Evolutionary conservation across 2,113 vertebrate genomes (phyloP), one percentile per base, ranked within the genome.

Genomic region (Micronisus gabar): DNA sequence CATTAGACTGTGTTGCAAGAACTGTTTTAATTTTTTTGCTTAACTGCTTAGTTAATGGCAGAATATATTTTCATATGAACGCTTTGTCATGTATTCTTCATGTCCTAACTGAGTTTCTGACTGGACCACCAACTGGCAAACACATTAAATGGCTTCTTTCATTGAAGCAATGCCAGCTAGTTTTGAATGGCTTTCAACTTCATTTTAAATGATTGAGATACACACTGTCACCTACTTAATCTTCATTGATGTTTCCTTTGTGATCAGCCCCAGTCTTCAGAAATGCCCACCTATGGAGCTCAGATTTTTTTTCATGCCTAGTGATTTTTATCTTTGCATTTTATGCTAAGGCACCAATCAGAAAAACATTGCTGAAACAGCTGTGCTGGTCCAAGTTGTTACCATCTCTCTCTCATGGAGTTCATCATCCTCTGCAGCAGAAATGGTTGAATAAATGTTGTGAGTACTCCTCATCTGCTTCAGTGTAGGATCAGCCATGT

Each of bases 151-250:
- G 17, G 6, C 21, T 92, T 65, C 58, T 90, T 92, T 66, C 27
- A 78, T n/a, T 92, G 72, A 88, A 66, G 80, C 25, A 38, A 43
- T 81, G 55, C 59, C 65, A 88, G n/a, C n/a, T 58, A n/a, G n/a
- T 68, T 94, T 88, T 95, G 75, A 88, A 95, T 88, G 68, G 17
- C 41, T 87, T 94, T 91, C 58, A 82, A 66, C 48, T 88, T 79
- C 19, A 38, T 61, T 89, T 94, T 53, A 76, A 94, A 78, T 67
- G 32, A 81, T 17, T 82, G 73, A 91, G 36, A 53, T 29, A 75
- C 63, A 52, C 50, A 47, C 29, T n/a, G 50, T 63, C 71, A 82
- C 70, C 59, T 83, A 62, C 47, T 68, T 45, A 83, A 91, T 91
- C 66, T 56, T 87, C 58, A 67, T n/a, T 72, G 71, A 73, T 25